Percentiles rank a stretch among this genome's conserved stretches.
phyloP scores from a whole-genome alignment of 2,888 invertebrate genomes.

The Pterostichus niger region DNA sequence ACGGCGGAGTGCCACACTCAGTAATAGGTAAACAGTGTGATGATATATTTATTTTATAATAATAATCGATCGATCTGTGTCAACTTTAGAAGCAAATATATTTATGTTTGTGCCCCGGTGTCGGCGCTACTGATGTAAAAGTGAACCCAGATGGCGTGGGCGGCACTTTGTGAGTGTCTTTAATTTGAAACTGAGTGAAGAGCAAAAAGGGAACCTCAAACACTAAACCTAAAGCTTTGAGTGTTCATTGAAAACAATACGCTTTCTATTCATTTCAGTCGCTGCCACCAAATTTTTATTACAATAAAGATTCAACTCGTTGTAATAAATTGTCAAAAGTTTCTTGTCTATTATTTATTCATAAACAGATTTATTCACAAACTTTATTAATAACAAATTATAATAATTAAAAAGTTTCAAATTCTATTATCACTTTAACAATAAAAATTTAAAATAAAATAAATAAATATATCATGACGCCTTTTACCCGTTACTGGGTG shows the following conservation, averaged over 20 bases:
- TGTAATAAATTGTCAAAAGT: background rate
- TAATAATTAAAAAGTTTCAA: no score
- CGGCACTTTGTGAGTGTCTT: constrained; percentile 55
- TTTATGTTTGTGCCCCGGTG: background rate
- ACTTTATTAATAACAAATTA: no score
- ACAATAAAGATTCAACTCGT: constrained; percentile 2
- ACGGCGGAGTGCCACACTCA: no score
- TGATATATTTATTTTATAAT: no score
- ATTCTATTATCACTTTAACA: no score
- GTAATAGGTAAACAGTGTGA: no score
- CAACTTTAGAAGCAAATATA: no score
- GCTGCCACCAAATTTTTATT: constrained; percentile 12
- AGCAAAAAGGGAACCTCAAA: constrained; percentile 46
- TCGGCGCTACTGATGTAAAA: constrained; percentile 30
- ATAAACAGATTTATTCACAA: background rate
- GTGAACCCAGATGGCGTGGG: constrained; percentile 39
- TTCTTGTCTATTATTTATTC: no score
- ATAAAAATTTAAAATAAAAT: no score
- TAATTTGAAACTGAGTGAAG: constrained; percentile 48
- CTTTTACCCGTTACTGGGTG: no score
- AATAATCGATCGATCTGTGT: background rate
- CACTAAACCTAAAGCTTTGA: constrained; percentile 7
- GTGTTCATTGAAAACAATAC: constrained; percentile 55
- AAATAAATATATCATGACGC: no score
- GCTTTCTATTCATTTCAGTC: constrained; percentile 46